phyloP scores from a whole-genome alignment of 2,113 vertebrate species.

The Cygnus buccinator region DNA sequence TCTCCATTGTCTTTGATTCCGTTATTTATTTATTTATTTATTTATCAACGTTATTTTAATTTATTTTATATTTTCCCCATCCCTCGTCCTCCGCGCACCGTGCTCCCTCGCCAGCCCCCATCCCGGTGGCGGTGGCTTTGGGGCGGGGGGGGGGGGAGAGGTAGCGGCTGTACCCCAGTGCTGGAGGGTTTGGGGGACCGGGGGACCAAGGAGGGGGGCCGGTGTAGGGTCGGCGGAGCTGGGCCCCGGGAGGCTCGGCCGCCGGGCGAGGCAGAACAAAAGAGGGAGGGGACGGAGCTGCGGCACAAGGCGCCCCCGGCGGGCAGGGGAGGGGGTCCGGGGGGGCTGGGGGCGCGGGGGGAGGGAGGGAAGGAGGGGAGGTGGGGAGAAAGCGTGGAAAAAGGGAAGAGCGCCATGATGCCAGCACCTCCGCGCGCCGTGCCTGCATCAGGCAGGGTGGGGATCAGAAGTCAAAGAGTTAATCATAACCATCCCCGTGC shows the following conservation, averaged over 20 bases:
- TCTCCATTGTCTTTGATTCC: background rate
- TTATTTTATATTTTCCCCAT: background rate
- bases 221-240: too few relatives aligned
- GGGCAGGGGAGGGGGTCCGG: background rate
- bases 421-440: constrained; percentile 7
- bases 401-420: constrained; percentile 69
- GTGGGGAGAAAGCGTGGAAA: background rate
- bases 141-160: background rate
- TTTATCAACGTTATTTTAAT: too few relatives aligned
- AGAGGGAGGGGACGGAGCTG: constrained; percentile 73
- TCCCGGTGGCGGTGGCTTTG: background rate
- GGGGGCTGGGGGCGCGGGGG: background rate
- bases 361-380: background rate
- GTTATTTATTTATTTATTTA: too few relatives aligned
- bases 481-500: constrained; percentile 11
- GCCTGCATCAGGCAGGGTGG: background rate
- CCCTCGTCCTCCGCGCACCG: background rate
- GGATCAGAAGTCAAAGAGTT: constrained; percentile 50
- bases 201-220: too few relatives aligned
- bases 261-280: constrained; percentile 70
- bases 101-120: background rate
- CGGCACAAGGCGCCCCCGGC: constrained; percentile 26
- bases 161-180: too few relatives aligned
- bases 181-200: too few relatives aligned
- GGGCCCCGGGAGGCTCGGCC: background rate